Evolutionary conservation across 2,113 vertebrate genomes (phyloP), one percentile per base, ranked within the genome.

Genomic region (Salvelinus alpinus): DNA sequence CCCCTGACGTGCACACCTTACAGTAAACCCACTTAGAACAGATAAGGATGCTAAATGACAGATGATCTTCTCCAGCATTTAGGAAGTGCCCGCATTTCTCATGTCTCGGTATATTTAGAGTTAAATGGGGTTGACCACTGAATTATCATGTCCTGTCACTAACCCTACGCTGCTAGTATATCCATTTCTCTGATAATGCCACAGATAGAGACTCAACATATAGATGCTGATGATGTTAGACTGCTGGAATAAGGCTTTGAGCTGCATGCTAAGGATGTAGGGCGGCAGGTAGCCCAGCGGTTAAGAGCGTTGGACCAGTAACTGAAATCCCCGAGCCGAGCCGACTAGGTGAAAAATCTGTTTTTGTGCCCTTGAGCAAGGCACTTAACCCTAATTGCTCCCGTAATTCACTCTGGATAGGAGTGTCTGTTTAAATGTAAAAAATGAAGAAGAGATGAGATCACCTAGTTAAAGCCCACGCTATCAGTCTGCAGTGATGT

Each of bases 381-480:
- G 8, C 38, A 44, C 8, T 44, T 44, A 44, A 44, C 9, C 38
- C 38, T 12, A 11, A 44, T 44, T 44, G 38, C 38, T 44, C 38
- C 38, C 9, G 2, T 44, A 44, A 44, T 9, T 44, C 38, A 11
- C 9, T 12, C 9, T 11, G 9, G 38, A 44, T 9, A 11, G 8
- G 38, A 44, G 8, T 44, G 38, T 44, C 38, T 44, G 38, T 44
- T 44, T 11, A 44, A 44, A 11, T 44, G 2, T 44, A 1, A 44
- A 44, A 11, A 44, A 44, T 44, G 38, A 44, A 12, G 38, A 44
- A 86, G 85, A 90, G 87, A 91, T 90, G 91, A 90, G 89, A 87
- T 92, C 88, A 91, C 83, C 27, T 16, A 70, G 82, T 82, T 78
- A 80, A 78, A 88, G 81, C 74, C 79, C 73, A 44, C 66, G 20